Base-by-base conservation (phyloP, 2,888 invertebrate species). In the Philhelius pedissequus region DNA sequence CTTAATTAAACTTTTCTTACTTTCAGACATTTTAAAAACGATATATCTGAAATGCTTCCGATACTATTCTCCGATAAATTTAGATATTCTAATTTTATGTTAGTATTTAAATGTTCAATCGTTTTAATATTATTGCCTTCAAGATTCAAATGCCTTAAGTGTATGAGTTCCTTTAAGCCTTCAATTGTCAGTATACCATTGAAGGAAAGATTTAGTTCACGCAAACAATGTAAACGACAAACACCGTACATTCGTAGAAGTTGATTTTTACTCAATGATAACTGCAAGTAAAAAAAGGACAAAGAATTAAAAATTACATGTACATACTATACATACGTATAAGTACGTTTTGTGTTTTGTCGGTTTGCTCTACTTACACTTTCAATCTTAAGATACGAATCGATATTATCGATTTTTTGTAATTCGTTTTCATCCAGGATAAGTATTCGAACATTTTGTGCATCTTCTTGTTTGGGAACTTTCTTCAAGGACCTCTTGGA, bases 21-120 rank as follows among this genome's bases (percentile, higher is more conserved):
- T 95, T 97, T 97, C 66, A 98, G 93, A 89, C 93, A 94, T 89
- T 95, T 95, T 88, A 98, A 92, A 91, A 95, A 95, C 22, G 97
- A 96, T 86, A 98, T 94, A 92, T 98, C 97, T 87, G 96, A 95
- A 82, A 98, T 94, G 88, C 95, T 95, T 69, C 96, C 94, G 88
- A 98, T 97, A 90, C 94, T 95, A 91, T 98, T 98, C 90, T 97
- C 97, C 4, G 97, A 97, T 87, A 98, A 92, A 92, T 98, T 98
- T 87, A 98, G 92, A 90, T 95, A 94, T 90, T 97, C 96, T 90
- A 98, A 92, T 89, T 95, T 95, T 54, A 94, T 93, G 90, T 97
- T 97, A 87, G 95, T 94, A 89, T 96, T 95, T 86, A 98, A 92
- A 92, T 97, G 97, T 89, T 97, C 97, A 89, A 98, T 96, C n/a